Percentiles rank a stretch among this genome's conserved stretches.
Conservation (phyloP, 2,113 vertebrate genomes). For the Oryzias woworae region DNA sequence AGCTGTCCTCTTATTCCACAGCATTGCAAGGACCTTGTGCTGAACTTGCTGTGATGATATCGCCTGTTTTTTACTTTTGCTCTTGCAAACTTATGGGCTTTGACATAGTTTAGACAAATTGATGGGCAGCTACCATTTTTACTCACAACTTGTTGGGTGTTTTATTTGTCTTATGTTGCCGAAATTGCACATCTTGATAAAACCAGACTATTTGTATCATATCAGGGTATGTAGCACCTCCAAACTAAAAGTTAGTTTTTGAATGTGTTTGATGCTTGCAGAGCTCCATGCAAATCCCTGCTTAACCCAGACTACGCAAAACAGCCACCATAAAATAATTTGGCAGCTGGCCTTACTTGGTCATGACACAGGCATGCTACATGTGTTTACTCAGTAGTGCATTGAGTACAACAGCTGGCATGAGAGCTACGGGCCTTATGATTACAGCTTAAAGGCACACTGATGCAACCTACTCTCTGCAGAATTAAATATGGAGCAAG, state of each 20-base stretch:
- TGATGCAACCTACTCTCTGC: slow-evolving; percentile 50
- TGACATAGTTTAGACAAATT: too few species aligned
- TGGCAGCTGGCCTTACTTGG: slow-evolving; percentile 66
- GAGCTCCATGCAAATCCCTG: slow-evolving; percentile 61
- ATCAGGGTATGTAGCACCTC: neutral
- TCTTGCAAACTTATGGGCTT: too few species aligned
- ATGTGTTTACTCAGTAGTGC: slow-evolving; percentile 67
- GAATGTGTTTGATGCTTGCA: slow-evolving; percentile 23
- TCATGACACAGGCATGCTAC: slow-evolving; percentile 58
- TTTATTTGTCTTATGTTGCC: neutral
- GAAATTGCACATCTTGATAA: neutral
- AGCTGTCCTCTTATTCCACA: too few species aligned
- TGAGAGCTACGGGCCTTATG: slow-evolving; percentile 49
- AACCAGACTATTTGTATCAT: neutral
- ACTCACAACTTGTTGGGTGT: too few species aligned
- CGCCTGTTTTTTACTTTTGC: too few species aligned
- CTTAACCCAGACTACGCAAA: slow-evolving; percentile 50
- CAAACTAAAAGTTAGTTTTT: neutral
- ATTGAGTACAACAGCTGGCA: slow-evolving; percentile 67
- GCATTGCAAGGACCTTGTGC: too few species aligned
- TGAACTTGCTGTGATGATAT: too few species aligned
- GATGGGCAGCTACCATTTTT: too few species aligned
- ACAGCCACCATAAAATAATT: slow-evolving; percentile 58
- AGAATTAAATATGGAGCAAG: slow-evolving; percentile 38
- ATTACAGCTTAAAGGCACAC: slow-evolving; percentile 63